These are phyloP conservation scores for Himalopsyche japonica DNA, from an alignment of 2,888 invertebrate genomes.

Conservation along the genomic window DNA sequence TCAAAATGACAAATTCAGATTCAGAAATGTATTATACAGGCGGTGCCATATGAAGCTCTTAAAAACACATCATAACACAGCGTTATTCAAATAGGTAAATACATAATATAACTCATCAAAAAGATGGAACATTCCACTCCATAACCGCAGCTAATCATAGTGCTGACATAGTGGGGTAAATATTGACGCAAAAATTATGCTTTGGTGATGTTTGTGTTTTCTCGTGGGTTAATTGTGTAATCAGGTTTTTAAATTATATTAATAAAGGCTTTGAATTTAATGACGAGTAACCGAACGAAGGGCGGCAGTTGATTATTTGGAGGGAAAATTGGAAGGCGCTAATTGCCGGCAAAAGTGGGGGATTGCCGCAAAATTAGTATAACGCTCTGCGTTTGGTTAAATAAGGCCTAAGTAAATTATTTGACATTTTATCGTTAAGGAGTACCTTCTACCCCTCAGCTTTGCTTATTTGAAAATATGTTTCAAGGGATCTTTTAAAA, in stretches of 20 bases:
- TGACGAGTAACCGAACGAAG: background rate
- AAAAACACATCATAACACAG: no score
- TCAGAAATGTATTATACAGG: no score
- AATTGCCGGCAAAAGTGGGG: background rate
- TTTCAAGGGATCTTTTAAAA: no score
- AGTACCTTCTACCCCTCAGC: background rate
- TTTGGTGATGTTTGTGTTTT: background rate
- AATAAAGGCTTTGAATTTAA: background rate
- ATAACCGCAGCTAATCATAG: no score
- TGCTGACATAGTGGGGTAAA: background rate
- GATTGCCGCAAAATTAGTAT: background rate
- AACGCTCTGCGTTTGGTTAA: background rate
- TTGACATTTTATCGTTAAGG: background rate
- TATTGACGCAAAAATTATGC: background rate
- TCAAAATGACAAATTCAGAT: no score
- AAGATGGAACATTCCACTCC: no score
- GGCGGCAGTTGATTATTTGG: background rate
- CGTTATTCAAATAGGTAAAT: no score
- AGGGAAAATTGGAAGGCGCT: background rate
- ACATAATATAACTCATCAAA: no score
- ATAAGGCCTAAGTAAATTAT: background rate
- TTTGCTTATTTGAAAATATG: no score
- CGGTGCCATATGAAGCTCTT: no score
- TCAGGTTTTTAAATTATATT: background rate
- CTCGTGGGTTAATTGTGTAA: background rate